Percentiles rank a stretch among this genome's conserved stretches.
Conservation (phyloP, 2,113 vertebrate species). For the Mormyrus iriodes region DNA sequence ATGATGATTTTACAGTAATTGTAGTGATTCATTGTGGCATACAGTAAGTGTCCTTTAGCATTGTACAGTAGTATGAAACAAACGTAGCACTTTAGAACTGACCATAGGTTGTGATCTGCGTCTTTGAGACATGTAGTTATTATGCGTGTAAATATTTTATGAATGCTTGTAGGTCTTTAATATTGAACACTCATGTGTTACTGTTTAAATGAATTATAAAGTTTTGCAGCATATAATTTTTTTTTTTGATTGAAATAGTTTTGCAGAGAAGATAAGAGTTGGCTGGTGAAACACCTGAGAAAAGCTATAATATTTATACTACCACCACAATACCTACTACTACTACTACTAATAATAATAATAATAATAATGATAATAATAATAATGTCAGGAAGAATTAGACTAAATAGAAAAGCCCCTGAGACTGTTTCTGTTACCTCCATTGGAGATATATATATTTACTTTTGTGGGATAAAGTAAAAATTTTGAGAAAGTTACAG, state of each 20-base stretch:
- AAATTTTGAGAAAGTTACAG: too few relatives aligned
- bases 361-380: too few relatives aligned
- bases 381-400: not conserved
- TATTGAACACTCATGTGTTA: not conserved
- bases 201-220: not conserved
- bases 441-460: too few relatives aligned
- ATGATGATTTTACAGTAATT: not conserved
- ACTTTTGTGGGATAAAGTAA: too few relatives aligned
- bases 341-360: not conserved
- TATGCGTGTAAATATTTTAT: not conserved
- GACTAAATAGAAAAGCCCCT: not conserved
- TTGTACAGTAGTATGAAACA: too few relatives aligned
- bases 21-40: not conserved
- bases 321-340: not conserved
- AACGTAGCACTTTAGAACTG: too few relatives aligned
- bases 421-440: conserved; percentile 47
- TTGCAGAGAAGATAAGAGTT: not conserved
- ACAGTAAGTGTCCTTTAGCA: not conserved
- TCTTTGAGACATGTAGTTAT: not conserved
- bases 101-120: too few relatives aligned
- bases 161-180: not conserved
- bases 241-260: not conserved
- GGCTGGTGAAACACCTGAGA: too few relatives aligned
- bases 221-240: not conserved
- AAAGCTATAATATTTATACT: not conserved